These are phyloP conservation scores for Drosophila nannoptera DNA, from an alignment of 1,140 invertebrate species.

Conservation along the genomic window DNA sequence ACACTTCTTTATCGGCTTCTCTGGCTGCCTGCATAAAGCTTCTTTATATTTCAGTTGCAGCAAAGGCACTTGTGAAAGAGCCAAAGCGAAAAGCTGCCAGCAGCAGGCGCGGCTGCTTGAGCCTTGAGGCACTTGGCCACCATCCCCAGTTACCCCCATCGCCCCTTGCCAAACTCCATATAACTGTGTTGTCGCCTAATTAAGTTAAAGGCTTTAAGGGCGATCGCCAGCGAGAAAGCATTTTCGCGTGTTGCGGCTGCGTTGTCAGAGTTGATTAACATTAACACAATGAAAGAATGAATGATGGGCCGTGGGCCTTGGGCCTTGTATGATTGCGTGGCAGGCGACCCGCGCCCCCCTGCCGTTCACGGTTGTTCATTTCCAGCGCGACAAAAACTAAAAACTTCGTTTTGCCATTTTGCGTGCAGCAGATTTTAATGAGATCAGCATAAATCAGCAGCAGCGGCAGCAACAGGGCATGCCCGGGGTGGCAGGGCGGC, in stretches of 20 bases:
- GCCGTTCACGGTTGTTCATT: not conserved
- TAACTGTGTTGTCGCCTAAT: slow-evolving; percentile 57
- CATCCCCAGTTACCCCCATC: not conserved
- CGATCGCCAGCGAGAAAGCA: slow-evolving; percentile 53
- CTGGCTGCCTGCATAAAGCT: not conserved
- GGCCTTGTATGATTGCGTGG: slow-evolving; percentile 27
- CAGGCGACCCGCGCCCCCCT: not conserved
- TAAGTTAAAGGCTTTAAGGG: slow-evolving; percentile 62
- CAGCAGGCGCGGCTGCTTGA: slow-evolving; percentile 66
- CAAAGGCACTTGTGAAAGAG: slow-evolving; percentile 33
- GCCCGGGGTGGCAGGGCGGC: not conserved
- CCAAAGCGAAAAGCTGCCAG: slow-evolving; percentile 44
- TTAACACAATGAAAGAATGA: slow-evolving; percentile 73
- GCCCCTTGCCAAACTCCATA: not conserved
- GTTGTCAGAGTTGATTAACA: slow-evolving; percentile 74
- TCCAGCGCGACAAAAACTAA: slow-evolving; percentile 51
- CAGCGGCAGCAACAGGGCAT: slow-evolving; percentile 47
- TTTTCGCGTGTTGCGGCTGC: slow-evolving; percentile 67
- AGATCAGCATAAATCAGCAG: slow-evolving; percentile 79
- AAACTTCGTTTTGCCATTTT: slow-evolving; percentile 73
- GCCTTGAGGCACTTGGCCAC: slow-evolving; percentile 3
- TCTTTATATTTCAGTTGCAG: not conserved
- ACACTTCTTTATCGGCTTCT: not conserved
- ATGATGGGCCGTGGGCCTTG: slow-evolving; percentile 51
- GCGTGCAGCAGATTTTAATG: slow-evolving; percentile 73